phyloP scores from a whole-genome alignment of 2,113 vertebrate species.

The Stegastes partitus region DNA sequence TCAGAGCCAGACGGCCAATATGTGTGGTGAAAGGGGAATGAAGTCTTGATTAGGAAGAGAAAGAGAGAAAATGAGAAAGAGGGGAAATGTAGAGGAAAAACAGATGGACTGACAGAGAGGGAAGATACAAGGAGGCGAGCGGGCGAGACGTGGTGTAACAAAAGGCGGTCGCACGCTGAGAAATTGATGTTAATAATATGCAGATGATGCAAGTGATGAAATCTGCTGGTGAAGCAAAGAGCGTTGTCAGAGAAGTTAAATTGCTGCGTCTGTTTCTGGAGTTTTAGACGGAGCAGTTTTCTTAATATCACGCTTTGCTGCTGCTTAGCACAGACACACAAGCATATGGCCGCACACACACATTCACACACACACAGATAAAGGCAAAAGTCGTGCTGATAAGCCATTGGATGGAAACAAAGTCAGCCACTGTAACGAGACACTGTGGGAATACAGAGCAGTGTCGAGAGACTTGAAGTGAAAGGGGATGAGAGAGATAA shows the following conservation, averaged over 20 bases:
- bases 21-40: constrained; percentile 32
- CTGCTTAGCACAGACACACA: constrained; percentile 26
- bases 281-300: constrained; percentile 56
- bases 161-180: constrained; percentile 33
- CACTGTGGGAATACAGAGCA: constrained; percentile 68
- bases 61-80: constrained; percentile 19
- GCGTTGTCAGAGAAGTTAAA: constrained; percentile 33
- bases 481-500: constrained; percentile 63
- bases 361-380: constrained; percentile 35
- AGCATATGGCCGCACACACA: constrained; percentile 23
- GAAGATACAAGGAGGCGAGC: constrained; percentile 15
- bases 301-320: constrained; percentile 68
- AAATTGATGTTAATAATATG: constrained; percentile 64
- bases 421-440: constrained; percentile 75
- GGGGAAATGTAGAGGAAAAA: constrained; percentile 19
- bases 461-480: constrained; percentile 30
- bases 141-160: constrained; percentile 32
- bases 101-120: constrained; percentile 33
- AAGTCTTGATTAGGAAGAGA: constrained; percentile 10
- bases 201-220: constrained; percentile 69
- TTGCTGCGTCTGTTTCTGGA: constrained; percentile 52
- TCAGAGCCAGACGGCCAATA: constrained; percentile 22
- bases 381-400: constrained; percentile 62
- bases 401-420: constrained; percentile 69
- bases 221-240: constrained; percentile 51